Base-by-base conservation (phyloP, 2,888 invertebrate genomes). In the Geophilus truncorum region DNA sequence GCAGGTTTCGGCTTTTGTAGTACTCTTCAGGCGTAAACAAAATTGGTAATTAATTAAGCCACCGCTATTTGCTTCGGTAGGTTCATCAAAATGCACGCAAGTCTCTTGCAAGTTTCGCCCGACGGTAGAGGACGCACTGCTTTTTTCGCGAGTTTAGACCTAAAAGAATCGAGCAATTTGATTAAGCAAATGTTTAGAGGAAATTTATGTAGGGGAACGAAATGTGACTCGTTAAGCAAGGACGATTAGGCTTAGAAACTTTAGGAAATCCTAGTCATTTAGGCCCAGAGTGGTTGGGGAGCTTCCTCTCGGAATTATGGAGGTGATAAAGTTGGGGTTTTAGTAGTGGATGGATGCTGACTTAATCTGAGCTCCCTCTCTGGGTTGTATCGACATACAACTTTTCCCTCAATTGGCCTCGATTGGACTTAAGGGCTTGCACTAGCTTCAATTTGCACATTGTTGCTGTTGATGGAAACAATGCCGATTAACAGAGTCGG, bases 171-270 rank as follows among this genome's bases (percentile, higher is more conserved):
- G 70, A 28, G 70, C 70, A 70, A 70, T 70, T 70, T 70, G 70
- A 70, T 70, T 70, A 70, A 70, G 70, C 25, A 70, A 70, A 70
- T 70, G 70, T 70, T 51, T 70, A 70, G 28, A 28, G 28, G 70
- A 70, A 70, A 70, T 70, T 70, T 70, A 70, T 70, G 70, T 70
- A 70, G 70, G 70, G 70, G 70, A 70, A 70, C 70, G 70, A 70
- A 70, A 70, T 70, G 70, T 70, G n/a, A n/a, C 70, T 70, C 70
- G 70, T 70, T 70, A 70, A 70, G 70, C n/a, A 70, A 70, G 70
- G 70, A 70, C 70, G 70, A 70, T 70, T 70, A 70, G 70, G 70
- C 70, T 70, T 70, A 70, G 70, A n/a, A 51, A 70, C 25, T 70
- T 70, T 70, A 70, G 70, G 70, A 70, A 70, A 70, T 70, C 70